Conservation (phyloP, 2,113 vertebrate species). For the Rhinoderma darwinii region DNA sequence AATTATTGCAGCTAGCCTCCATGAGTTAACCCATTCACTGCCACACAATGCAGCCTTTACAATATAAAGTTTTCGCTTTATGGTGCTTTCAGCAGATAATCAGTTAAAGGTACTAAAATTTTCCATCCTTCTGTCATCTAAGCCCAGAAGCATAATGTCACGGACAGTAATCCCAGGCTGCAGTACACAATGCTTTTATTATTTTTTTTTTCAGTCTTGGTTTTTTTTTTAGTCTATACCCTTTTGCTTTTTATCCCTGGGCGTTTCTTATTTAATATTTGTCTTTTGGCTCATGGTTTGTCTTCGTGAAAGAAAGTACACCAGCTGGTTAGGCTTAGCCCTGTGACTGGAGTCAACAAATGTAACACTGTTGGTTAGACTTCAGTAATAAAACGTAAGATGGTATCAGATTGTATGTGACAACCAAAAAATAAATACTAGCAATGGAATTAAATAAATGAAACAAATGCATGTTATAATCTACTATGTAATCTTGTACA, state of each 20-base stretch:
- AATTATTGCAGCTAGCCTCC: conserved; percentile 42
- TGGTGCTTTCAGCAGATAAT: not conserved
- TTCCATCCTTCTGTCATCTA: conserved; percentile 44
- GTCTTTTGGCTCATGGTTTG: conserved; percentile 39
- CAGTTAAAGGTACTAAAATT: conserved; percentile 39
- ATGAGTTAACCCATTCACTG: conserved; percentile 17
- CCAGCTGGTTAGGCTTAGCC: conserved; percentile 32
- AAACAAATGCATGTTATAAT: not conserved
- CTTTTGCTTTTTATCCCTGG: conserved; percentile 4
- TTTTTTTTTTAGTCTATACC: conserved; percentile 41
- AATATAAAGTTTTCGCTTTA: not conserved
- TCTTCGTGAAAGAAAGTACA: conserved; percentile 35
- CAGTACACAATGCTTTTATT: conserved; percentile 49
- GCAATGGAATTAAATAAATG: not conserved
- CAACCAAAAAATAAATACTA: not conserved
- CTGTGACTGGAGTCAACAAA: not conserved
- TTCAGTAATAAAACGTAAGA: not conserved
- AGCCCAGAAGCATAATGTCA: conserved; percentile 49
- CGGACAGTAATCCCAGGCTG: conserved; percentile 22
- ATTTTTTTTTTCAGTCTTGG: conserved; percentile 43
- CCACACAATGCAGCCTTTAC: not conserved
- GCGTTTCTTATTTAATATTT: conserved; percentile 50
- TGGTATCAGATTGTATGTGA: not conserved
- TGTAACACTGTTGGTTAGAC: conserved; percentile 1
- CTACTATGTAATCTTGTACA: not conserved